Percentiles rank a stretch among this genome's conserved stretches.
Evolutionary conservation across 2,888 invertebrate genomes (phyloP).

Genomic region (Eupeodes latifasciatus): DNA sequence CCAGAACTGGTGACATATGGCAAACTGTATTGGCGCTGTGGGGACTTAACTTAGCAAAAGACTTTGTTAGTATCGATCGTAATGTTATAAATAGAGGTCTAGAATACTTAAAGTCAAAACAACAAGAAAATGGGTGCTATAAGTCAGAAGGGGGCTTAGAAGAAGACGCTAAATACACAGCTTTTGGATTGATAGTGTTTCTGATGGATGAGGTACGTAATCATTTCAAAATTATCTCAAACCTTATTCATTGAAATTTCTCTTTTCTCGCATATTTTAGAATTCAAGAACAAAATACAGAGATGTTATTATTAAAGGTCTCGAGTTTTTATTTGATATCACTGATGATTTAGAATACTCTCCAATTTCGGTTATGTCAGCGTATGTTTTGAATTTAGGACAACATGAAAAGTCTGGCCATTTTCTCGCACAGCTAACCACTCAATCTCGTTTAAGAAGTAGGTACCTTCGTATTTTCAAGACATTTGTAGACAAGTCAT

Average conservation of each 20-base stretch:
- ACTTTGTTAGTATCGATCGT: constrained; percentile 89
- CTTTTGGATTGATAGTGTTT: constrained; percentile 90
- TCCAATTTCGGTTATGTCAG: not conserved
- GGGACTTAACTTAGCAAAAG: constrained; percentile 88
- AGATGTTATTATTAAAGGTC: constrained; percentile 88
- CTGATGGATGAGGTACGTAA: constrained; percentile 86
- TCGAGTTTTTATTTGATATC: constrained; percentile 14
- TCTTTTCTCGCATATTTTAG: not conserved
- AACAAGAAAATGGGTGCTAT: constrained; percentile 91
- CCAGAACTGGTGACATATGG: constrained; percentile 88
- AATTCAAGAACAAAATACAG: constrained; percentile 80
- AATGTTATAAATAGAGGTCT: constrained; percentile 88
- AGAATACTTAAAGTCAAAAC: constrained; percentile 88
- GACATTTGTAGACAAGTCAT: not conserved
- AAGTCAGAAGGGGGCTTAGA: constrained; percentile 89
- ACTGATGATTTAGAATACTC: constrained; percentile 17
- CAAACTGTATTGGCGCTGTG: constrained; percentile 93
- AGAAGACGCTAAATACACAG: constrained; percentile 90
- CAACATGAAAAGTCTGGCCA: constrained; percentile 33
- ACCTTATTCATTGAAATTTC: not conserved
- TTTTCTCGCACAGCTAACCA: not conserved
- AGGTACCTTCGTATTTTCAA: not conserved
- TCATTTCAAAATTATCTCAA: not conserved
- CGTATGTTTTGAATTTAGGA: constrained; percentile 38
- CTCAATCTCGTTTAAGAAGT: not conserved